phyloP scores from a whole-genome alignment of 2,113 vertebrate genomes.

The Zosterops pallidus region DNA sequence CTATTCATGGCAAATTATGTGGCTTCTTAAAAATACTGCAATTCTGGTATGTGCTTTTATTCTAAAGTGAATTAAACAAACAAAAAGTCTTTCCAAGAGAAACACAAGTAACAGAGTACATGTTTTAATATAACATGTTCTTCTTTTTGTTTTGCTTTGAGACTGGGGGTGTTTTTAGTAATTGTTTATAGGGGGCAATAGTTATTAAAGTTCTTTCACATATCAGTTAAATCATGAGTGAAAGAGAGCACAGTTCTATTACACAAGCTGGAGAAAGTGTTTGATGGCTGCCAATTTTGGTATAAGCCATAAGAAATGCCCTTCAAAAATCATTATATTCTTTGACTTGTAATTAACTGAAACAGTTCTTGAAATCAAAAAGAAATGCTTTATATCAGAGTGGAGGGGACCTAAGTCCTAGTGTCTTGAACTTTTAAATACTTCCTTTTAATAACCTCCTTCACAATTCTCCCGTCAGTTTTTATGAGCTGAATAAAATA shows the following conservation, averaged over 20 bases:
- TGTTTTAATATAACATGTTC: neutral
- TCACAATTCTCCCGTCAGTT: constrained; percentile 24
- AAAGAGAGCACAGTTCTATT: neutral
- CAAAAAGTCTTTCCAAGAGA: neutral
- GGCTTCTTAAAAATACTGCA: neutral
- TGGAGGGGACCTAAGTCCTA: constrained; percentile 31
- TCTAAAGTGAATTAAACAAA: neutral
- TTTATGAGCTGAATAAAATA: constrained; percentile 42
- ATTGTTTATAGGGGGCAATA: neutral
- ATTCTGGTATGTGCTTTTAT: neutral
- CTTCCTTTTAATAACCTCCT: constrained; percentile 53
- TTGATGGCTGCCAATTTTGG: constrained; percentile 18
- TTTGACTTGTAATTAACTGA: constrained; percentile 41
- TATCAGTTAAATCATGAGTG: constrained; percentile 8
- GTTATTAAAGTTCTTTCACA: neutral
- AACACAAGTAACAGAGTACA: neutral
- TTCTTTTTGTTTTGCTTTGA: neutral
- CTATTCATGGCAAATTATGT: neutral
- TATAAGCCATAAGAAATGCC: constrained; percentile 23
- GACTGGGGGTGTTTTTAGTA: neutral
- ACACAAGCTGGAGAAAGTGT: constrained; percentile 13
- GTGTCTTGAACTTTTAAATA: constrained; percentile 56
- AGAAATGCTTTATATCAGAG: constrained; percentile 48
- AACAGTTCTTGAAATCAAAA: constrained; percentile 39
- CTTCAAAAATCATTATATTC: constrained; percentile 49